Base-by-base conservation (phyloP, 2,888 invertebrate genomes). In the Sepioteuthis lessoniana region DNA sequence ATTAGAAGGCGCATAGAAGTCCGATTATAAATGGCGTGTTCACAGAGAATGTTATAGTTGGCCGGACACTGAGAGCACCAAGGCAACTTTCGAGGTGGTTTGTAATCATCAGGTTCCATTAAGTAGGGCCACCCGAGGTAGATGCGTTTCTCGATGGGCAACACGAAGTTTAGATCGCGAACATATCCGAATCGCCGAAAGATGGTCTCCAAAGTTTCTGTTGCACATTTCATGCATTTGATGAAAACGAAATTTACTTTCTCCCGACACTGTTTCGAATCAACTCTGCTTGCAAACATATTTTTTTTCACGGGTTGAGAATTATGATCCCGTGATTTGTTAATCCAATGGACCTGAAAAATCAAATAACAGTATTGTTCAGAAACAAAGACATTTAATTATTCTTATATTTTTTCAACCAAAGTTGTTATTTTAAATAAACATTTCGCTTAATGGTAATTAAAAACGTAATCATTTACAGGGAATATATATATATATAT, bases 151-250 rank as follows among this genome's bases (percentile, higher is more conserved):
- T 94, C 94, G 25, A 96, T 94, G 5, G 97, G 97, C 13, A 96
- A 94, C 10, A 97, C 96, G 94, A 96, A 96, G 35, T 96, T 96
- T 50, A 97, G 95, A 93, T 96, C 95, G 28, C 96, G 93, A 16
- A 94, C 93, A 90, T 95, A 96, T 46, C 96, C 97, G 95, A 96
- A 97, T 16, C 97, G 95, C 25, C 96, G 95, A n/a, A 97, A 95
- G 19, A 97, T 95, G 16, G 96, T 95, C 2, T 95, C 96, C 93
- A 97, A 94, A 5, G 97, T 97, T 94, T 96, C 96, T 31, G 97
- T 97, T 2, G 97, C 97, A 95, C 97, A 97, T 94, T 97, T 97
- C 96, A 97, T 97, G 94, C 96, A 96, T 94, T 97, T 97, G 94
- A 97, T 96, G 94, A 97, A 97, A 10, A 96, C 97, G 94, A 97